phyloP scores from a whole-genome alignment of 2,888 invertebrate species.

The Tinea semifulvella region DNA sequence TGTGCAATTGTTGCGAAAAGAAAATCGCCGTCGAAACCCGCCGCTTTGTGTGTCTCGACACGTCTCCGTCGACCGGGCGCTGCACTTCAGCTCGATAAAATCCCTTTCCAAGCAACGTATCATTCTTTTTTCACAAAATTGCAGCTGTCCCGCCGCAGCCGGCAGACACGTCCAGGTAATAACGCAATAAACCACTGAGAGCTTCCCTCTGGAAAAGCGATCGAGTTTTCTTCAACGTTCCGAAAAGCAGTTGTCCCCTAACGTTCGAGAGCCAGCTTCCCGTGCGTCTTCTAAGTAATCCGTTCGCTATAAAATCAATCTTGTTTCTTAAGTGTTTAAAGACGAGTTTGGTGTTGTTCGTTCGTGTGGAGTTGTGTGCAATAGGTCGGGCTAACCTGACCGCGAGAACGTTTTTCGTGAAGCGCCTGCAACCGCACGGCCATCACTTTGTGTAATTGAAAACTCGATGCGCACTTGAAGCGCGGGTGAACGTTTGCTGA shows the following conservation, averaged over 20 bases:
- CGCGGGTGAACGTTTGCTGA: conserved; percentile 46
- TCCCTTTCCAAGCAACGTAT: conserved; percentile 59
- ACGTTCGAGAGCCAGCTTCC: conserved; percentile 10
- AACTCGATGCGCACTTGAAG: conserved; percentile 61
- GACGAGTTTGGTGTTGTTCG: conserved; percentile 21
- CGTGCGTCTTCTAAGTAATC: neutral
- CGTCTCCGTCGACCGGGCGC: conserved; percentile 16
- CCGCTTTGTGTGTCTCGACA: conserved; percentile 8
- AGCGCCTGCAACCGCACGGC: conserved; percentile 43
- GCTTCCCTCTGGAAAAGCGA: conserved; percentile 63
- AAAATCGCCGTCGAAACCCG: conserved; percentile 8
- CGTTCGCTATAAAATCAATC: conserved; percentile 36
- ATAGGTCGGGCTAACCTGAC: conserved; percentile 50
- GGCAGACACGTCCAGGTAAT: conserved; percentile 65
- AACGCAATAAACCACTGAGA: conserved; percentile 67
- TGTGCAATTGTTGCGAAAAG: conserved; percentile 6
- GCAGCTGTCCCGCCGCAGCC: conserved; percentile 52
- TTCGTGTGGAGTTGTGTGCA: conserved; percentile 36
- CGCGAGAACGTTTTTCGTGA: conserved; percentile 53
- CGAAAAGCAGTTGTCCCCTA: conserved; percentile 52
- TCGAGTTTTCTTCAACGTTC: conserved; percentile 63
- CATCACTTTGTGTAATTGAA: conserved; percentile 65
- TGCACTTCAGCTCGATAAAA: conserved; percentile 50
- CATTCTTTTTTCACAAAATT: conserved; percentile 60
- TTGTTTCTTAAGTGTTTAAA: conserved; percentile 32